Evolutionary conservation across 2,797 vertebrate genomes (phyloP).

Genomic region (Karalla daura): DNA sequence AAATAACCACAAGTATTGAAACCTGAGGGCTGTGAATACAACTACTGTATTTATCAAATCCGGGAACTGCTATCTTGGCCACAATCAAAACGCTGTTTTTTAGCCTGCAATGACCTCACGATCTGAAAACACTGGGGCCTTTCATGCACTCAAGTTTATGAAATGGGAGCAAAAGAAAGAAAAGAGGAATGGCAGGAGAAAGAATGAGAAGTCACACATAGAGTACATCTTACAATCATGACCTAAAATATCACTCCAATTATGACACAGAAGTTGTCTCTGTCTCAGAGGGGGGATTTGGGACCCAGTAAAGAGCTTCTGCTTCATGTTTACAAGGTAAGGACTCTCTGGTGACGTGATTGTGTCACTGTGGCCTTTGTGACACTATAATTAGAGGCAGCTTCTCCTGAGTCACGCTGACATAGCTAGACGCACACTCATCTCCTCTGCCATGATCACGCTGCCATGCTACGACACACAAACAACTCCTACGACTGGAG

Average conservation of each 20-base stretch:
- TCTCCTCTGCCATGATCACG: neutral
- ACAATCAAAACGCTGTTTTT: conserved; percentile 36
- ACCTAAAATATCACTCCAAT: conserved; percentile 22
- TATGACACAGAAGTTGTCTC: conserved; percentile 19
- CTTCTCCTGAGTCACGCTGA: conserved; percentile 25
- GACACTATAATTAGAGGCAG: conserved; percentile 33
- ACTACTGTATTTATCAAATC: conserved; percentile 35
- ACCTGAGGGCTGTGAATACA: conserved; percentile 10
- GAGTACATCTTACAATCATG: conserved; percentile 29
- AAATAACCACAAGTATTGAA: conserved; percentile 29
- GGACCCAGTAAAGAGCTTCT: conserved; percentile 13
- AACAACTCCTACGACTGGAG: neutral
- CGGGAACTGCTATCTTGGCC: conserved; percentile 16
- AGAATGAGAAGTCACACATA: conserved; percentile 31
- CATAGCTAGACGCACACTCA: conserved; percentile 7
- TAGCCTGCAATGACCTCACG: conserved; percentile 25
- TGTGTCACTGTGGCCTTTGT: conserved; percentile 22
- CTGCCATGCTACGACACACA: conserved; percentile 5
- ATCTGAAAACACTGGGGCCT: conserved; percentile 29
- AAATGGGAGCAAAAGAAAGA: conserved; percentile 11
- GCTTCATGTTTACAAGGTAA: conserved; percentile 22
- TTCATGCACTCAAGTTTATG: conserved; percentile 25
- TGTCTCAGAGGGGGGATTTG: conserved; percentile 31
- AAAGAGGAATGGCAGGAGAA: neutral
- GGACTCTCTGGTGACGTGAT: conserved; percentile 3